Evolutionary conservation across 2,888 invertebrate genomes (phyloP).

Genomic region (Leptura quadrifasciata): DNA sequence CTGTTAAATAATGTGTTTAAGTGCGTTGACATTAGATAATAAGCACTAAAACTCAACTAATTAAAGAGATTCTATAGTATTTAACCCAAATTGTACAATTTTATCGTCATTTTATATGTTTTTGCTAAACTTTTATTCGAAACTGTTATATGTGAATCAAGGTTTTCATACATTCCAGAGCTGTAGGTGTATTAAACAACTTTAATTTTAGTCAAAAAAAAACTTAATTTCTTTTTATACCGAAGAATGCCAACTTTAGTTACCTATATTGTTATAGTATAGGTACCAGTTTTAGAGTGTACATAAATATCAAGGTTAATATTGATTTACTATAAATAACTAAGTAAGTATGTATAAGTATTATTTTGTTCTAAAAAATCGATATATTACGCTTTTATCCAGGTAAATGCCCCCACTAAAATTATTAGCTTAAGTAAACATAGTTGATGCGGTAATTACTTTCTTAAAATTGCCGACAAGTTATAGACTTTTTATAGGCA

Average conservation of each 20-base stretch:
- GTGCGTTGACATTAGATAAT: neutral
- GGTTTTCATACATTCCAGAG: neutral
- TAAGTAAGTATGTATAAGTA: neutral
- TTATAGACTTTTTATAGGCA: too few species aligned
- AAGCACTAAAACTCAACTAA: slow-evolving; percentile 2
- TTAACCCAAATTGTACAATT: slow-evolving; percentile 15
- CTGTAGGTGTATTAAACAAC: neutral
- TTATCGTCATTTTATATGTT: slow-evolving; percentile 6
- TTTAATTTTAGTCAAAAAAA: neutral
- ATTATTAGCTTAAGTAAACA: too few species aligned
- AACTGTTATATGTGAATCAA: neutral
- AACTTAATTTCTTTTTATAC: neutral
- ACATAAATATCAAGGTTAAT: slow-evolving; percentile 18
- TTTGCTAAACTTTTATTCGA: neutral
- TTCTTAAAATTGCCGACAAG: too few species aligned
- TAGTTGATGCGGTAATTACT: too few species aligned
- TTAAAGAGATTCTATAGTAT: neutral
- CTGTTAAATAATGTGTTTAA: neutral
- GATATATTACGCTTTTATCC: neutral
- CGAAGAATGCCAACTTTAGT: neutral
- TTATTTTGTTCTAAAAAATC: neutral
- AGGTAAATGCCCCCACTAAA: neutral
- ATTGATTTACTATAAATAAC: slow-evolving; percentile 23
- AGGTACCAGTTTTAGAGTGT: slow-evolving; percentile 13
- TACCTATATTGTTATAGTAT: neutral